Base-by-base conservation (phyloP, 2,888 invertebrate genomes). In the Agrotis exclamationis region DNA sequence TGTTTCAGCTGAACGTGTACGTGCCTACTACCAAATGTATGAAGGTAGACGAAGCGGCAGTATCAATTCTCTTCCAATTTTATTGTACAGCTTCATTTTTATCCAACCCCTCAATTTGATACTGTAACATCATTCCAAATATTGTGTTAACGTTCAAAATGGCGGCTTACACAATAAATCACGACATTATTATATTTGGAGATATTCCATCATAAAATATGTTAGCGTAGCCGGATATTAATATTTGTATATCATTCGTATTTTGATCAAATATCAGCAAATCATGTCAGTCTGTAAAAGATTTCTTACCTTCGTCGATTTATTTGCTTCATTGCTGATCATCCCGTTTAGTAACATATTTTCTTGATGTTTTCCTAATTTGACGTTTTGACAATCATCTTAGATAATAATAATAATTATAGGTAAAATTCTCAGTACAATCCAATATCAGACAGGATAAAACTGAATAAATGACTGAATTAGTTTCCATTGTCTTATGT, bases 221-320 rank as follows among this genome's bases (percentile, higher is more conserved):
- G 76, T 48, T 76, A 59, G 48, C 76, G 51, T 58, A 50, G 33
- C 18, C 28, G 33, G 48, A 60, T 79, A 72, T 73, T 67, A 53
- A 54, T 64, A 54, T 58, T 72, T 54, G 24, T 74, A 18, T 22
- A 56, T 50, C 70, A 70, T 20, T 28, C 33, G 64, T 70, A 54
- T 59, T 60, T 44, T 47, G 24, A 70, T 60, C 74, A 54, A 76
- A 73, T 59, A 48, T 68, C 76, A n/a, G 57, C 16, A n/a, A 45
- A 20, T 67, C 20, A 45, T 50, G 50, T 20, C 56, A 33, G 50
- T 39, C 39, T 1, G 39, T 11, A 11, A 39, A 39, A 39, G 14
- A 48, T 24, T 66, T 66, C 9, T 18, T 33, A 14, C 47, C 4
- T n/a, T 48, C 33, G 3, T 28, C 3, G 11, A 4, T 20, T 44